A percentile compares a stretch with the other conserved stretches of the same genome.
These are phyloP conservation scores for Proisotoma minuta DNA, from an alignment of 2,888 invertebrate species.

Conservation along the genomic window DNA sequence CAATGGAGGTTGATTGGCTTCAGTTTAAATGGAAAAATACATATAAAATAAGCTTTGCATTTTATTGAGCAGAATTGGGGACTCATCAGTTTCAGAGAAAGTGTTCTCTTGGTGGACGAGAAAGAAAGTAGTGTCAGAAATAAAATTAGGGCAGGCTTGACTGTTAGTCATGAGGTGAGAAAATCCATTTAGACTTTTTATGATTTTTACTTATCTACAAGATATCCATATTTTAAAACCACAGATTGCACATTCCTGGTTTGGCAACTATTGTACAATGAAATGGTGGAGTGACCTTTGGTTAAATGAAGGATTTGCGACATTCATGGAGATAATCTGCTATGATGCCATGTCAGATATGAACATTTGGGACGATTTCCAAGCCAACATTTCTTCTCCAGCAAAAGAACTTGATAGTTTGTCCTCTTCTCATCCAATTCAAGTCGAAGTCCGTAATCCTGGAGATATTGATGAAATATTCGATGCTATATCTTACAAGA, in stretches of 20 bases:
- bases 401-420: slow-evolving; percentile 82
- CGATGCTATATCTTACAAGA: slow-evolving; percentile 78
- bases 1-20: too few species aligned
- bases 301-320: slow-evolving; percentile 89
- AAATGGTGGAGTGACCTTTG: slow-evolving; percentile 74
- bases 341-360: slow-evolving; percentile 87
- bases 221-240: slow-evolving; percentile 59
- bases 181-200: too few species aligned
- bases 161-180: too few species aligned
- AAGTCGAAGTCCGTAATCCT: slow-evolving; percentile 84
- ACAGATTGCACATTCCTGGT: slow-evolving; percentile 97
- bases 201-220: too few species aligned
- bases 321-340: slow-evolving; percentile 93
- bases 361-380: slow-evolving; percentile 95
- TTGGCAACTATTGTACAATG: slow-evolving; percentile 60
- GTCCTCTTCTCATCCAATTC: slow-evolving; percentile 90
- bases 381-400: slow-evolving; percentile 76
- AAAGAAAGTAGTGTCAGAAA: too few species aligned
- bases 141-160: too few species aligned
- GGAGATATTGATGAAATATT: slow-evolving; percentile 95
- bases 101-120: slow-evolving; percentile 84
- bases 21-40: too few species aligned
- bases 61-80: slow-evolving; percentile 99
- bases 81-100: slow-evolving; percentile 77
- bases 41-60: too few species aligned